Evolutionary conservation across 2,797 vertebrate genomes (phyloP).

Genomic region (Fratercula arctica): DNA sequence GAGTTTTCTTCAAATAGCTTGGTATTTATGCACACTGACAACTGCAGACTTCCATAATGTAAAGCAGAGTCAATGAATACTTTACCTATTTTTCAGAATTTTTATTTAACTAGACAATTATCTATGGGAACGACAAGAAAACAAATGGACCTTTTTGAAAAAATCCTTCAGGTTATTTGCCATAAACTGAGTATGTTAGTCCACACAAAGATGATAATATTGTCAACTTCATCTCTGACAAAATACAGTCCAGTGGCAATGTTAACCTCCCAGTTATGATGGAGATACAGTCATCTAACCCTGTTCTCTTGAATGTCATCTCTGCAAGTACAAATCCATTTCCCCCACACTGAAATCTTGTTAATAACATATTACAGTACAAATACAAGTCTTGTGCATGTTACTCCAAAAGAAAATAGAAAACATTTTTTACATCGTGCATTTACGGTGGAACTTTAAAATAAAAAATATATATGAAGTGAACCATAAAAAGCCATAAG

Average conservation of each 20-base stretch:
- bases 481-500: not conserved
- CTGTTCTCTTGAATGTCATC: not conserved
- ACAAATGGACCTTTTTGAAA: not conserved
- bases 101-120: not conserved
- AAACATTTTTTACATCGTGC: not conserved
- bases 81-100: not conserved
- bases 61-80: not conserved
- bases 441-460: not conserved
- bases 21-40: accelerated
- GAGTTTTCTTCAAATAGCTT: not conserved
- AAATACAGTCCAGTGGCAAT: not conserved
- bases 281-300: not conserved
- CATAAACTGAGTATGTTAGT: not conserved
- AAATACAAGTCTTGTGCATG: not conserved
- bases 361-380: not conserved
- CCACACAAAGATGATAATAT: not conserved
- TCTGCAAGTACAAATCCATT: not conserved
- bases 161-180: not conserved
- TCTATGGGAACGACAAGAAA: not conserved
- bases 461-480: not conserved
- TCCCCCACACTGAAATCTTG: not conserved
- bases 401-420: not conserved
- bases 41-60: not conserved
- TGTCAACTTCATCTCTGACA: not conserved
- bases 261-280: not conserved